These are phyloP conservation scores for Cerastoderma edule DNA, from an alignment of 2,888 invertebrate species.

Conservation along the genomic window DNA sequence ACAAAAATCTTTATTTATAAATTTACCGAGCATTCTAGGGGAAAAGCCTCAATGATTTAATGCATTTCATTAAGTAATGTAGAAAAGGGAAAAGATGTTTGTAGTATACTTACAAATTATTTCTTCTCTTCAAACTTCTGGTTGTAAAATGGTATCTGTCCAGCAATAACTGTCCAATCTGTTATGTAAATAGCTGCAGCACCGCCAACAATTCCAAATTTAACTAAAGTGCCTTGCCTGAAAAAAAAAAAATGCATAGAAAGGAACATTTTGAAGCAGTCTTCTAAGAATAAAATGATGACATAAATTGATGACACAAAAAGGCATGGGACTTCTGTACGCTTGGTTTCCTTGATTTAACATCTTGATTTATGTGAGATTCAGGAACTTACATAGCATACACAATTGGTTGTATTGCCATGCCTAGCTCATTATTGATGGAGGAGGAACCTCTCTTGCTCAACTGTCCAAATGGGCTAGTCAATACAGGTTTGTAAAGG, in stretches of 20 bases:
- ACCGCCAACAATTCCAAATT: conserved; percentile 8
- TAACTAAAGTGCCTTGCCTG: conserved; percentile 4
- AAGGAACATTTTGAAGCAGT: not conserved
- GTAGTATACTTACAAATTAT: conserved; percentile 9
- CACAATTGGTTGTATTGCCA: too few species aligned
- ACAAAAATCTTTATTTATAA: too few species aligned
- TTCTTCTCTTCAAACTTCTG: conserved; percentile 14
- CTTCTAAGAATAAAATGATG: not conserved
- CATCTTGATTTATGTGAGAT: too few species aligned
- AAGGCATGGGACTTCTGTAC: not conserved
- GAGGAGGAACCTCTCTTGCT: too few species aligned
- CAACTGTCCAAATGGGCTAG: too few species aligned
- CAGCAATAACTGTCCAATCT: conserved; percentile 15
- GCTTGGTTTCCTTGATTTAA: not conserved
- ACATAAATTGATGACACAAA: not conserved
- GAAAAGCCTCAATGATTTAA: too few species aligned
- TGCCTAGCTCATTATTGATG: too few species aligned
- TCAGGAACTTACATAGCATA: too few species aligned
- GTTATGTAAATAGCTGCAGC: conserved; percentile 4
- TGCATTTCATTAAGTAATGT: too few species aligned
- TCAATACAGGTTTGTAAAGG: too few species aligned
- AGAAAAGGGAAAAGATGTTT: not conserved
- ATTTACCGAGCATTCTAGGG: too few species aligned
- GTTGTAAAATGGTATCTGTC: conserved; percentile 21
- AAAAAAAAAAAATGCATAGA: not conserved